phyloP scores from a whole-genome alignment of 2,113 vertebrate genomes.

The Ceyx margarethae region DNA sequence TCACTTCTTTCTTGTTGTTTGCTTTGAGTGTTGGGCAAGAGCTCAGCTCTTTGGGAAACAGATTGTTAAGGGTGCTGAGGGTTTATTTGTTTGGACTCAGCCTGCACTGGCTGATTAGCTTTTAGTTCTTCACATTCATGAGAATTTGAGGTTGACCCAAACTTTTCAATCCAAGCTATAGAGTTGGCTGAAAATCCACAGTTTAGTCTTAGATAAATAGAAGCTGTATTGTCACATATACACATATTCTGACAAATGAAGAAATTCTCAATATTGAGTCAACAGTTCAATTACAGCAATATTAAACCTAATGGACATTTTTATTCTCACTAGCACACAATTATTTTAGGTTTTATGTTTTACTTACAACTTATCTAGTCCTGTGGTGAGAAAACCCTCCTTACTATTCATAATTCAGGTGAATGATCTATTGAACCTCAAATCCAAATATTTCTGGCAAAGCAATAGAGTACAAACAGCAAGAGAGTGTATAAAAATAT shows the following conservation, averaged over 20 bases:
- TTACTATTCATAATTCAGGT: constrained; percentile 16
- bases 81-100: not conserved
- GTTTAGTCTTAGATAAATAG: not conserved
- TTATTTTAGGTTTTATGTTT: not conserved
- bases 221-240: not conserved
- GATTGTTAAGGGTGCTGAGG: not conserved
- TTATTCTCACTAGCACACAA: not conserved
- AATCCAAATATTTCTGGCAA: constrained; percentile 7
- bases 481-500: not conserved
- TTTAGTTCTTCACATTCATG: not conserved
- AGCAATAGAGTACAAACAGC: not conserved
- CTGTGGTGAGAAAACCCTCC: not conserved
- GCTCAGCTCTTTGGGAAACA: not conserved
- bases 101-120: not conserved
- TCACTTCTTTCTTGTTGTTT: not conserved
- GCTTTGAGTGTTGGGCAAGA: not conserved
- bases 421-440: constrained; percentile 25
- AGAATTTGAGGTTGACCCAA: not conserved
- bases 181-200: not conserved
- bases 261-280: not conserved
- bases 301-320: constrained; percentile 2
- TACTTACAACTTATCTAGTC: not conserved
- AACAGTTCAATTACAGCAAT: not conserved
- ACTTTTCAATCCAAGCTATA: not conserved
- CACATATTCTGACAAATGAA: not conserved